Percentiles rank a stretch among this genome's conserved stretches.
Evolutionary conservation across 2,113 vertebrate species (phyloP).

Genomic region (Pedetes capensis): DNA sequence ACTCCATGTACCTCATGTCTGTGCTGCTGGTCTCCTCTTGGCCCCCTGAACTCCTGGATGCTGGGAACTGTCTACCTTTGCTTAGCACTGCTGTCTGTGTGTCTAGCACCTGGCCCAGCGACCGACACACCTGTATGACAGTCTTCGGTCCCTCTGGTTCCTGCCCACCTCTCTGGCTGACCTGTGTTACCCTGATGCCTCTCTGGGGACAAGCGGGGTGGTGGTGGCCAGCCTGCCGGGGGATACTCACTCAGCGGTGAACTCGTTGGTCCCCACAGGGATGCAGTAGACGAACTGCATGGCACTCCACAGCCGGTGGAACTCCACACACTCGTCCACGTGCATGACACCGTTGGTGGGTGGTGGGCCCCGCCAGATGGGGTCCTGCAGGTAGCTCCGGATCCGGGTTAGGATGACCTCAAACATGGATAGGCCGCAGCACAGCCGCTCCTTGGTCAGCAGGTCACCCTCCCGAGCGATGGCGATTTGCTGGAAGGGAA

Average conservation of each 20-base stretch:
- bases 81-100: neutral
- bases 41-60: neutral
- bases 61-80: fast-evolving
- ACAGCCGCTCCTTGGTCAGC: constrained; percentile 98
- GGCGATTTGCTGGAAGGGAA: constrained; percentile 94
- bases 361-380: constrained; percentile 96
- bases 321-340: constrained; percentile 98
- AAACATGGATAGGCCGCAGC: constrained; percentile 99
- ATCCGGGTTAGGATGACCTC: constrained; percentile 98
- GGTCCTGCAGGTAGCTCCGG: constrained; percentile 97
- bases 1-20: too few species aligned
- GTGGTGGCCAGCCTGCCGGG: fast-evolving
- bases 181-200: neutral
- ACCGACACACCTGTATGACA: neutral
- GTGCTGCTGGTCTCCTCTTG: neutral
- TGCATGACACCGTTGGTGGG: constrained; percentile 99
- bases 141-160: fast-evolving
- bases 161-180: neutral
- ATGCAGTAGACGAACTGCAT: constrained; percentile 99
- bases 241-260: constrained; percentile 95
- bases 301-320: constrained; percentile 99
- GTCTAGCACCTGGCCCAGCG: neutral
- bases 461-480: constrained; percentile 98
- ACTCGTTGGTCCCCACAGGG: constrained; percentile 97
- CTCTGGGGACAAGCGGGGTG: neutral